These are phyloP conservation scores for Daktulosphaira vitifoliae DNA, from an alignment of 1,140 invertebrate genomes.

Conservation along the genomic window DNA sequence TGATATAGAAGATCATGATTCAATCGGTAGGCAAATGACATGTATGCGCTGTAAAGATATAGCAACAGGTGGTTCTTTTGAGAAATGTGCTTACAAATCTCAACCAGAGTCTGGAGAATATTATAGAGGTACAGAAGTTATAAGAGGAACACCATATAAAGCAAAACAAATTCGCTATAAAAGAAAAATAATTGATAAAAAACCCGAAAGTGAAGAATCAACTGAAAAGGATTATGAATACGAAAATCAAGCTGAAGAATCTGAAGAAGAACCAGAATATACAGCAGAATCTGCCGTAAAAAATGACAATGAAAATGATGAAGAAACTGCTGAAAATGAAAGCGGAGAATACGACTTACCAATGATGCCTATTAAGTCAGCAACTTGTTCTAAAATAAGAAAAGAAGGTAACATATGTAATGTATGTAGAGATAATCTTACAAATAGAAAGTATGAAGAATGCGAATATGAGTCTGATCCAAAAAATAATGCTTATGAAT, in stretches of 20 bases:
- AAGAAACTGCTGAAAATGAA: constrained; percentile 39
- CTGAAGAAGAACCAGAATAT: constrained; percentile 30
- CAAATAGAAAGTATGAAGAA: constrained; percentile 59
- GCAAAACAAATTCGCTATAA: neutral
- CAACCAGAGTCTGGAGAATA: constrained; percentile 61
- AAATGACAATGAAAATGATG: constrained; percentile 37
- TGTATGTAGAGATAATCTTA: constrained; percentile 57
- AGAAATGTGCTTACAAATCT: constrained; percentile 61
- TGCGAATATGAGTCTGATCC: constrained; percentile 60
- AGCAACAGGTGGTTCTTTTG: constrained; percentile 58
- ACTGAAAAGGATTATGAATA: constrained; percentile 13
- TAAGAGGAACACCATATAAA: neutral
- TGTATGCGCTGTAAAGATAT: constrained; percentile 59
- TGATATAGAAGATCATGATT: constrained; percentile 25
- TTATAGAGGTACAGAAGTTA: neutral
- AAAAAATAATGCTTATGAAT: constrained; percentile 60
- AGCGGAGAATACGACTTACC: constrained; percentile 36
- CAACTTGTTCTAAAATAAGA: constrained; percentile 52
- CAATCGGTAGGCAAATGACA: constrained; percentile 27
- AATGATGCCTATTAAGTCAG: constrained; percentile 39
- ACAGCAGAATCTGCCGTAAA: constrained; percentile 32
- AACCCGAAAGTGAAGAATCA: constrained; percentile 11
- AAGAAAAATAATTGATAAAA: neutral
- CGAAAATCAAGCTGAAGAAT: constrained; percentile 34
- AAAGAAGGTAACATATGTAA: constrained; percentile 57